Percentiles rank a stretch among this genome's conserved stretches.
phyloP scores from a whole-genome alignment of 2,797 vertebrate genomes.

The Acanthornis magna region DNA sequence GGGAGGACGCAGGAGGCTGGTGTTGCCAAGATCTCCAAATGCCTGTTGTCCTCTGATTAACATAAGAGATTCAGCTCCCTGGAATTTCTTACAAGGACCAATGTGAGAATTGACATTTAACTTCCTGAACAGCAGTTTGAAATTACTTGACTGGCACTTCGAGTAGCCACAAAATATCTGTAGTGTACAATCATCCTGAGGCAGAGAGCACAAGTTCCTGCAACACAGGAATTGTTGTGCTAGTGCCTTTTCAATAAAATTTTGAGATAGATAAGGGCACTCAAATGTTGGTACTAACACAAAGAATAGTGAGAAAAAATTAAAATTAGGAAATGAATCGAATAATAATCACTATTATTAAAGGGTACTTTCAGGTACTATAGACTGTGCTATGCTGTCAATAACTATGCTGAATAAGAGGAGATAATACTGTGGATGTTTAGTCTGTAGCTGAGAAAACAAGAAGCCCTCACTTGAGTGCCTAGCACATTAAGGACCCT shows the following conservation, averaged over 20 bases:
- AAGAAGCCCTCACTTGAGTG: neutral
- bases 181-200: neutral
- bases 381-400: neutral
- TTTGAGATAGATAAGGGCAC: neutral
- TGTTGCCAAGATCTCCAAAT: neutral
- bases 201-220: neutral
- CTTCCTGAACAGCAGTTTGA: neutral
- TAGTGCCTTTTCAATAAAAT: neutral
- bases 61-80: neutral
- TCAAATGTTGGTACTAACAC: neutral
- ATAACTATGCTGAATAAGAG: neutral
- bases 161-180: neutral
- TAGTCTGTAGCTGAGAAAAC: neutral
- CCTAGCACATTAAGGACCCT: neutral
- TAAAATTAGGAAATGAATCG: neutral
- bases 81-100: neutral
- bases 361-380: neutral
- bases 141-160: neutral
- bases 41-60: neutral
- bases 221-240: neutral
- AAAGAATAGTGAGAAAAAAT: neutral
- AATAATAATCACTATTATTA: neutral
- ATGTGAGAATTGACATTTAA: neutral
- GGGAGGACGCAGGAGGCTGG: neutral
- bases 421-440: neutral